phyloP scores from a whole-genome alignment of 2,113 vertebrate species.

The Chionodraco myersi region DNA sequence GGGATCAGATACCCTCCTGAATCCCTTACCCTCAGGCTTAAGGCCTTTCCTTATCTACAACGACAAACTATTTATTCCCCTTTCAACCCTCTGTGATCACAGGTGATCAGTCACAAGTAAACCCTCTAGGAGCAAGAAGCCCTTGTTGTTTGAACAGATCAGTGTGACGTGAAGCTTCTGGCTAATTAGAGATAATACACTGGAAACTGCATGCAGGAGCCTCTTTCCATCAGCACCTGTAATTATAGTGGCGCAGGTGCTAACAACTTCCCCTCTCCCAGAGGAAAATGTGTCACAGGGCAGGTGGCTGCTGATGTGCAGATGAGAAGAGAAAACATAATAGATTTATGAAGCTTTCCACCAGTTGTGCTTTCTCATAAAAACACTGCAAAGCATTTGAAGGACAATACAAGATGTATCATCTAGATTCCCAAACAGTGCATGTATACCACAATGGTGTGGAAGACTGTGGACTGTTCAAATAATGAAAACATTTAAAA shows the following conservation, averaged over 20 bases:
- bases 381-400: too few species aligned
- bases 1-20: constrained; percentile 20
- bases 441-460: too few species aligned
- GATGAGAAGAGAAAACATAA: constrained; percentile 15
- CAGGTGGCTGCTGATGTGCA: constrained; percentile 26
- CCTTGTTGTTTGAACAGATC: constrained; percentile 70
- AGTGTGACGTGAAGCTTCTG: constrained; percentile 66
- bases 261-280: constrained; percentile 59
- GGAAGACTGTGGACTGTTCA: neutral
- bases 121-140: constrained; percentile 62
- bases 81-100: constrained; percentile 44
- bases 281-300: constrained; percentile 36
- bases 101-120: constrained; percentile 60
- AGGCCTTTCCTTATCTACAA: constrained; percentile 30
- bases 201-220: constrained; percentile 62
- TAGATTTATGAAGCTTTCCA: constrained; percentile 3
- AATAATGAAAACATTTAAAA: neutral
- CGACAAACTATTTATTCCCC: constrained; percentile 19
- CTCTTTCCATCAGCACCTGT: constrained; percentile 74
- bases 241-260: constrained; percentile 69
- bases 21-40: constrained; percentile 35
- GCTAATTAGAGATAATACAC: constrained; percentile 78
- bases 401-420: neutral
- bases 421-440: neutral
- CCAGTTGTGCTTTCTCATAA: neutral